Evolutionary conservation across 2,888 invertebrate species (phyloP).

Genomic region (Unio delphinus): DNA sequence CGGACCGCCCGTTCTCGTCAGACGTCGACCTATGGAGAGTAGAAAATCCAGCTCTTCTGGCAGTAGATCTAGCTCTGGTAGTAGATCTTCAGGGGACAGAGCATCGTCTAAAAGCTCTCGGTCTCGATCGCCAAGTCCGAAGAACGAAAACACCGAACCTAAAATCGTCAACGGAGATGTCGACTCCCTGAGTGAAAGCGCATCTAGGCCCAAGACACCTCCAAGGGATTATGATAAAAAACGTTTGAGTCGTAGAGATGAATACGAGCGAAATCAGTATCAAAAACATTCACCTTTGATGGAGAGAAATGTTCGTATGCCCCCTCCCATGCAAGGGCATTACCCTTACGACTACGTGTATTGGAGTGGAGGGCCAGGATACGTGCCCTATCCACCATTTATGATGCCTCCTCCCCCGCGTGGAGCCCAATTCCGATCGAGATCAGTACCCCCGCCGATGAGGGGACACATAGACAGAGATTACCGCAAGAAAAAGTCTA

Average conservation of each 20-base stretch:
- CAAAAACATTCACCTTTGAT: conserved; percentile 6
- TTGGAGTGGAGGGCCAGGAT: conserved; percentile 37
- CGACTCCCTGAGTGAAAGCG: conserved; percentile 36
- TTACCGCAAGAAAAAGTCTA: conserved; percentile 32
- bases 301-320: conserved; percentile 3
- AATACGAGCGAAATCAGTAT: conserved; percentile 31
- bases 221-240: conserved; percentile 58
- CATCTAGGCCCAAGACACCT: conserved; percentile 55
- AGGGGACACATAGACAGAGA: conserved; percentile 12
- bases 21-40: conserved; percentile 16
- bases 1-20: conserved; percentile 18
- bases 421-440: conserved; percentile 21
- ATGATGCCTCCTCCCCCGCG: conserved; percentile 13
- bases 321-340: conserved; percentile 9
- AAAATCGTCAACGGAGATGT: conserved; percentile 30
- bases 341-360: conserved; percentile 40
- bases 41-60: conserved; percentile 22
- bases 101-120: conserved; percentile 17
- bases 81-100: conserved; percentile 32
- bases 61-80: conserved; percentile 25
- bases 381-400: conserved; percentile 10
- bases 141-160: conserved; percentile 21
- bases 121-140: conserved; percentile 22
- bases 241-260: conserved; percentile 44
- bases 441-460: conserved; percentile 46